These are phyloP conservation scores for Pteropus rufus DNA, from an alignment of 2,797 vertebrate species.

Conservation along the genomic window DNA sequence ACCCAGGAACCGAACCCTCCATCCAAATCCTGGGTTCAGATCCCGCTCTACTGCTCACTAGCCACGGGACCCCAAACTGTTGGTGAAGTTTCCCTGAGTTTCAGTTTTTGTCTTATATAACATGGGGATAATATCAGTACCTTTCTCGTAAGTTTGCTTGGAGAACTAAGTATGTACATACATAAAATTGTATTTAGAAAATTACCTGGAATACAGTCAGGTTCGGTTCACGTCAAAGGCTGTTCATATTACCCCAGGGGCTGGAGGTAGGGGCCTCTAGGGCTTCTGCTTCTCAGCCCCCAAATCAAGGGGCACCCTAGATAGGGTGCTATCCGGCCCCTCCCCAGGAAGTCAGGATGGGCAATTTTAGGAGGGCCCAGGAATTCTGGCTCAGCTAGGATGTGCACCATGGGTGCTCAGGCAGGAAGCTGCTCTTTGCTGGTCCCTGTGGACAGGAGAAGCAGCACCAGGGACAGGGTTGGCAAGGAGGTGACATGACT, in stretches of 20 bases:
- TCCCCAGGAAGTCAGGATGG: background rate
- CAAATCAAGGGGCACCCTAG: too few relatives aligned
- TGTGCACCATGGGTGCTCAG: background rate
- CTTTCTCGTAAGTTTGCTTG: background rate
- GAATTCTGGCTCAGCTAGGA: background rate
- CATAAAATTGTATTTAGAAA: background rate
- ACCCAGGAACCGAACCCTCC: background rate
- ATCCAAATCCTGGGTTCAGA: background rate
- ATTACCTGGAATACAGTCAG: background rate
- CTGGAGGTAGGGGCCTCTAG: too few relatives aligned
- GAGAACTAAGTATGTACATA: background rate
- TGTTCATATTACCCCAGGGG: background rate
- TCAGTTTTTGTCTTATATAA: background rate
- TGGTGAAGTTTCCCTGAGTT: background rate
- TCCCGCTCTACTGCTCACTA: too few relatives aligned
- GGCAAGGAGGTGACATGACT: background rate
- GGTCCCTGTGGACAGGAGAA: background rate
- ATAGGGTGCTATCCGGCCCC: background rate
- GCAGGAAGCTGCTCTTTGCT: background rate
- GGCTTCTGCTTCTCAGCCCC: too few relatives aligned
- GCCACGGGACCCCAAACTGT: background rate
- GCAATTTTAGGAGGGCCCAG: background rate
- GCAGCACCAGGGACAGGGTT: background rate
- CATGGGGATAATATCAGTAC: background rate
- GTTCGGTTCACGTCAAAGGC: background rate